A percentile compares a stretch with the other conserved stretches of the same genome.
Evolutionary conservation across 2,113 vertebrate genomes (phyloP).

Genomic region (Acanthisitta chloris): DNA sequence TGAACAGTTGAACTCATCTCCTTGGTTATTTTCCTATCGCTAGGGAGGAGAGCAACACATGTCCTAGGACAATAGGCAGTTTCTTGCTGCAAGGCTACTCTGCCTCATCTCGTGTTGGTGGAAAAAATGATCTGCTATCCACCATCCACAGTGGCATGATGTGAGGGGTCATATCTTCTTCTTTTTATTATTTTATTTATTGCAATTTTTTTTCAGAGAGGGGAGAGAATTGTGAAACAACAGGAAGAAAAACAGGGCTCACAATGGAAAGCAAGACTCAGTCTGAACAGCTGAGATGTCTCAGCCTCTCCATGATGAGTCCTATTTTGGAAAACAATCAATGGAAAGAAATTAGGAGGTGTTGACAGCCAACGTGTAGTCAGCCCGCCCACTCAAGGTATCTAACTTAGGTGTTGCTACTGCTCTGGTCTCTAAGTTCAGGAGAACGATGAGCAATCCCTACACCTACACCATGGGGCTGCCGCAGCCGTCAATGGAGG

Average conservation of each 20-base stretch:
- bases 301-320: constrained; percentile 59
- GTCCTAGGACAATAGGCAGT: background rate
- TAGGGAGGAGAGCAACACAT: background rate
- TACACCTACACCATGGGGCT: background rate
- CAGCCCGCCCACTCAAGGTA: constrained; percentile 46
- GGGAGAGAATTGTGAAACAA: constrained; percentile 33
- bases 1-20: background rate
- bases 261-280: constrained; percentile 46
- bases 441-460: constrained; percentile 31
- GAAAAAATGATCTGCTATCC: background rate
- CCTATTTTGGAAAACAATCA: constrained; percentile 56
- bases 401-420: constrained; percentile 26
- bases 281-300: constrained; percentile 42
- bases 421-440: background rate
- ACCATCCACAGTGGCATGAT: background rate
- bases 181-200: background rate
- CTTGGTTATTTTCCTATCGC: background rate
- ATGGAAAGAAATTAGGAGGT: constrained; percentile 59
- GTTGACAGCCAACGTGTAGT: constrained; percentile 52
- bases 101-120: background rate
- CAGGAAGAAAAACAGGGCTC: constrained; percentile 37
- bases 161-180: background rate
- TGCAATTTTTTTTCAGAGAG: background rate
- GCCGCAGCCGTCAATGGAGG: background rate
- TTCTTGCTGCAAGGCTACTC: background rate